Base-by-base conservation (phyloP, 2,888 invertebrate genomes). In the Magallana nippona region DNA sequence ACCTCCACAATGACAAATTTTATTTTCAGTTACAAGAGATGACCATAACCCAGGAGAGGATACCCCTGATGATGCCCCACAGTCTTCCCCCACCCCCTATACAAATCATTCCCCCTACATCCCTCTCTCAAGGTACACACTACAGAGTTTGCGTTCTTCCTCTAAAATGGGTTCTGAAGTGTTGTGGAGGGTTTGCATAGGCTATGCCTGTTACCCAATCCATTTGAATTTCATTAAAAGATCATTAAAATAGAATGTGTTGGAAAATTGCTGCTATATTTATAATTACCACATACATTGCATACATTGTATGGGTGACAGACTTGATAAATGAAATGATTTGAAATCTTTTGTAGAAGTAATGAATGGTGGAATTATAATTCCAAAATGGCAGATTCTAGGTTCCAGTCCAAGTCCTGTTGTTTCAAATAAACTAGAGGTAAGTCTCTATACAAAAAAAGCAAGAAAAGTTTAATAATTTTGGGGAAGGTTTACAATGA, bases 11-110 rank as follows among this genome's bases (percentile, higher is more conserved):
- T 60, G n/a, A n/a, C 60, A 60, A n/a, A n/a, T 15, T 60, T n/a
- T 15, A 15, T 60, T 22, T 27, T 1, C 32, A 71, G 71, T 71
- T 71, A 15, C 71, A 71, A 27, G 71, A 71, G 32, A 71, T 71
- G 71, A 71, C 71, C 3, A 32, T 71, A 15, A 71, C 71, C 11
- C 71, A 71, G 15, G 71, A 71, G 27, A 71, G 71, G 10, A 71
- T 71, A 3, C 71, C 71, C 32, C 71, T 32, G 0, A 71, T 71
- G 71, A 71, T 71, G 71, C 71, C 71, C 32, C 81, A 81, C 13
- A 57, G 32, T 77, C 11, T 32, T 17, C 82, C 82, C n/a, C 82
- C 82, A 55, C 82, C 78, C 78, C 78, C 78, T 55, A 55, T 78
- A 10, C 78, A 58, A 22, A 60, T 55, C 2, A n/a, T 78, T 19